Conservation (phyloP, 1,140 invertebrate genomes). For the Vanessa tameamea region DNA sequence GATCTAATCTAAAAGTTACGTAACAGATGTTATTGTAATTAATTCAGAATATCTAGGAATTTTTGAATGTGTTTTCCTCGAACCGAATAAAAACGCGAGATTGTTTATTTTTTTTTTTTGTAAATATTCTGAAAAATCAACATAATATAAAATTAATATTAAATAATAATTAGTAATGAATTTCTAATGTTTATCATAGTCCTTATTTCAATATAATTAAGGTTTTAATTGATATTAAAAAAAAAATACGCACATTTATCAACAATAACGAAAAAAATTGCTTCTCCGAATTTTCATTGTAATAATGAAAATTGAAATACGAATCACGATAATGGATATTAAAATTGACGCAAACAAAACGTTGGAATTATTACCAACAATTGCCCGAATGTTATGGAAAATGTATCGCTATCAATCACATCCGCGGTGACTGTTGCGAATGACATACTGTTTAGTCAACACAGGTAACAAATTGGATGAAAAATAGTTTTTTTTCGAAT, state of each 20-base stretch:
- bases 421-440: slow-evolving; percentile 17
- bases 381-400: slow-evolving; percentile 6
- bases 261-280: neutral
- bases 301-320: slow-evolving; percentile 2
- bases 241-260: neutral
- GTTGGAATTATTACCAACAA: slow-evolving; percentile 17
- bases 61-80: too few relatives aligned
- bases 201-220: neutral
- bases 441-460: slow-evolving; percentile 17
- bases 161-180: too few relatives aligned
- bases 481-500: neutral
- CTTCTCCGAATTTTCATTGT: neutral
- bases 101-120: too few relatives aligned
- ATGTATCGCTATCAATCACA: slow-evolving; percentile 18
- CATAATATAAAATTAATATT: too few relatives aligned
- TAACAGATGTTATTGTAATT: too few relatives aligned
- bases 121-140: too few relatives aligned
- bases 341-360: slow-evolving; percentile 27
- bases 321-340: slow-evolving; percentile 23
- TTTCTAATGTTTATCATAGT: too few relatives aligned
- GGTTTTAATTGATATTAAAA: neutral
- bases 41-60: too few relatives aligned
- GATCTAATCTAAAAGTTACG: neutral
- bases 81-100: too few relatives aligned
- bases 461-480: slow-evolving; percentile 15